Percentiles rank a stretch among this genome's conserved stretches.
These are phyloP conservation scores for Ramphastos sulfuratus DNA, from an alignment of 2,113 vertebrate species.

Conservation along the genomic window DNA sequence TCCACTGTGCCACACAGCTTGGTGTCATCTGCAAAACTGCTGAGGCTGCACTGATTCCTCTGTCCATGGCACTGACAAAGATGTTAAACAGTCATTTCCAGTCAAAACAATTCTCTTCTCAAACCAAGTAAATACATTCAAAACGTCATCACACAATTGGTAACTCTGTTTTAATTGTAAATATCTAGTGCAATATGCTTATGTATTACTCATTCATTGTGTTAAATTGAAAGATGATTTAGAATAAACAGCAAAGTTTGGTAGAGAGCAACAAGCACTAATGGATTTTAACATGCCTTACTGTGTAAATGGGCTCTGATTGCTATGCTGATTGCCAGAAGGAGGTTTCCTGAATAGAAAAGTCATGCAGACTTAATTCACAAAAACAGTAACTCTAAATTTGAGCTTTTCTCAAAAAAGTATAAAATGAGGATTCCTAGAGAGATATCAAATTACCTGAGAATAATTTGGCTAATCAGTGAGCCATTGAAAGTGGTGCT, in stretches of 20 bases:
- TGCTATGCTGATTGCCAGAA: neutral
- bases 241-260: neutral
- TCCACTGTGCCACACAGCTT: too few relatives aligned
- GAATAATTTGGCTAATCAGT: slow-evolving; percentile 38
- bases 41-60: too few relatives aligned
- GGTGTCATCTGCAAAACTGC: too few relatives aligned
- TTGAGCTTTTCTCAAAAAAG: neutral
- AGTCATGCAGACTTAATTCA: neutral
- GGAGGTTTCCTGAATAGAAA: neutral
- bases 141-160: neutral
- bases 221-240: neutral
- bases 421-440: slow-evolving; percentile 20
- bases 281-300: neutral
- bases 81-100: too few relatives aligned
- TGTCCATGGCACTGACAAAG: too few relatives aligned
- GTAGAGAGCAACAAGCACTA: neutral
- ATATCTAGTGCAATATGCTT: neutral
- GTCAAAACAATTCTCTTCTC: too few relatives aligned
- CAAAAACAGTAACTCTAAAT: slow-evolving; percentile 5
- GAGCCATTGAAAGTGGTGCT: neutral
- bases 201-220: neutral
- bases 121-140: neutral
- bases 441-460: slow-evolving; percentile 21
- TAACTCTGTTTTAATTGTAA: neutral
- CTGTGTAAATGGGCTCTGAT: neutral